These are phyloP conservation scores for Bombus sibiricus DNA, from an alignment of 1,140 invertebrate species.

Conservation along the genomic window DNA sequence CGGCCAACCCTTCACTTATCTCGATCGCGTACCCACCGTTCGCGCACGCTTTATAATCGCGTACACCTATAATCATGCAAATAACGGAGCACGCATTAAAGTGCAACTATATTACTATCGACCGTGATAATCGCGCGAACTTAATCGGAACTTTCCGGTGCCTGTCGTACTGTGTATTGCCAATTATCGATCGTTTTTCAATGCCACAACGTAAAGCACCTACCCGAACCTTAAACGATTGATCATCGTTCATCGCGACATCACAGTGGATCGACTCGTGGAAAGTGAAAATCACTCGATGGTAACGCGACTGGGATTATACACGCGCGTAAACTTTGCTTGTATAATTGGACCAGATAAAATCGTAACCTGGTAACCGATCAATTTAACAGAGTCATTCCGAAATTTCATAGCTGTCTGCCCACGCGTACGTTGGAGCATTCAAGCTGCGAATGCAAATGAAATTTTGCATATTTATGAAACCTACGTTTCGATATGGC, in stretches of 20 bases:
- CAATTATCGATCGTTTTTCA: conserved; percentile 44
- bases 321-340: not conserved
- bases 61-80: conserved; percentile 62
- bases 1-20: conserved; percentile 48
- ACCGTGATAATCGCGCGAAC: conserved; percentile 29
- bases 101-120: conserved; percentile 39
- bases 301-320: not conserved
- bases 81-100: conserved; percentile 44
- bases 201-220: conserved; percentile 5
- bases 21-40: conserved; percentile 25
- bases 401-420: conserved; percentile 28
- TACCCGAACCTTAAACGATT: not conserved
- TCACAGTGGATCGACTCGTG: no score
- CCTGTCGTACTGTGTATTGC: not conserved
- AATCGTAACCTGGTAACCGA: not conserved
- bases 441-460: conserved; percentile 43
- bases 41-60: conserved; percentile 47
- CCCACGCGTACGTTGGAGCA: no score
- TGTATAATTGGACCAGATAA: conserved; percentile 20
- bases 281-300: conserved; percentile 53
- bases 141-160: conserved; percentile 39
- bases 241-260: conserved; percentile 23
- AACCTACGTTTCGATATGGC: not conserved
- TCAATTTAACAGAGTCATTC: conserved; percentile 6
- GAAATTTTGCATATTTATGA: conserved; percentile 42